These are phyloP conservation scores for Muricea muricata DNA, from an alignment of 92 coral and sea anemone species.

Conservation along the genomic window DNA sequence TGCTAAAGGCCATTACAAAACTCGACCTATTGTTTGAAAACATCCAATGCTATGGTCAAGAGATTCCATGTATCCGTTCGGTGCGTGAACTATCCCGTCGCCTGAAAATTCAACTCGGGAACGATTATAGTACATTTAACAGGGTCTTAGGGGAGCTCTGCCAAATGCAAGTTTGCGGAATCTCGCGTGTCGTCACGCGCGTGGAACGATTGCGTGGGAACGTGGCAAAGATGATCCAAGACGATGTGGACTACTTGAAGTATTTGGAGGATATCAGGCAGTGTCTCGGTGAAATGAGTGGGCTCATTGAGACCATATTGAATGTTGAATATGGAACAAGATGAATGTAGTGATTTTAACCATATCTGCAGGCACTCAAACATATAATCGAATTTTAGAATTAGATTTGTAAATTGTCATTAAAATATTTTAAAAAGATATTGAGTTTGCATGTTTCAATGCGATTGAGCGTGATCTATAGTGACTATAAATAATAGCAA, in stretches of 20 bases:
- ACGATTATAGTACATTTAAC: conserved; percentile 81
- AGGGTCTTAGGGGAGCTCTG: conserved; percentile 77
- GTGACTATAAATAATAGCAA: no score
- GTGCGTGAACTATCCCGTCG: conserved; percentile 90
- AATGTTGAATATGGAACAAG: conserved; percentile 73
- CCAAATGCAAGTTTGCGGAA: conserved; percentile 68
- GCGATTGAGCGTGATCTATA: no score
- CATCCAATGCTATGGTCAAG: conserved; percentile 92
- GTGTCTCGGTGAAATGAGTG: conserved; percentile 84
- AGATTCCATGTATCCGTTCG: conserved; percentile 90
- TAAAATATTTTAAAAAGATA: no score
- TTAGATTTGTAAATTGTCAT: no score
- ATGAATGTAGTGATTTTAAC: not conserved
- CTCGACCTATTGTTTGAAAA: conserved; percentile 68
- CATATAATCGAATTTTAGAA: not conserved
- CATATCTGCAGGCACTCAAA: no score
- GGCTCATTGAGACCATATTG: conserved; percentile 78
- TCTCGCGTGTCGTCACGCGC: conserved; percentile 66
- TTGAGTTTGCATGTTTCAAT: no score
- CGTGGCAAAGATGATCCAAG: conserved; percentile 76
- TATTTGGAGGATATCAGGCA: conserved; percentile 85
- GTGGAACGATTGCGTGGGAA: conserved; percentile 69
- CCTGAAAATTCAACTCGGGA: conserved; percentile 76
- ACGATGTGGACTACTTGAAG: conserved; percentile 83
- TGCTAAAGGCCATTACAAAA: conserved; percentile 12